Conservation (phyloP, 2,797 vertebrate genomes). For the Capromys pilorides region DNA sequence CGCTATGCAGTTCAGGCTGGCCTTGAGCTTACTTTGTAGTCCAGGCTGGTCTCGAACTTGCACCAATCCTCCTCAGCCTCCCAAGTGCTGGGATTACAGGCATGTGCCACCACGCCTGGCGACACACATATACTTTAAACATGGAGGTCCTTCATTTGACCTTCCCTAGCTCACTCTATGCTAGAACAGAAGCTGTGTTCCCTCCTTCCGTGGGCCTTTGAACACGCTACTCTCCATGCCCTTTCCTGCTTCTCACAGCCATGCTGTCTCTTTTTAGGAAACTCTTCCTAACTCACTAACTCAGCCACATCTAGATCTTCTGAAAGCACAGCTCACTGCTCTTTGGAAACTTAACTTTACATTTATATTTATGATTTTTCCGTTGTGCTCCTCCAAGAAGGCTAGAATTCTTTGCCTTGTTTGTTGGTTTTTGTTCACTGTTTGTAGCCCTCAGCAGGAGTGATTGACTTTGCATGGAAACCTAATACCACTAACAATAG, state of each 20-base stretch:
- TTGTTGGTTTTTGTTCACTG: constrained; percentile 3
- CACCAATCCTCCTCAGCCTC: too few species aligned
- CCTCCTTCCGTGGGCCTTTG: background rate
- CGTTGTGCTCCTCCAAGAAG: background rate
- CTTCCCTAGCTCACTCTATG: background rate
- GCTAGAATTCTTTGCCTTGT: background rate
- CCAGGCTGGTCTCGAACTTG: too few species aligned
- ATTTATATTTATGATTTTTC: background rate
- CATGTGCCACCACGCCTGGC: too few species aligned
- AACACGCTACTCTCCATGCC: background rate
- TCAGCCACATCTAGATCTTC: background rate
- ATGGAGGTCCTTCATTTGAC: background rate
- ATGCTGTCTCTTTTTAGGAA: background rate
- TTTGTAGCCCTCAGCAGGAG: background rate
- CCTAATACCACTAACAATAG: background rate
- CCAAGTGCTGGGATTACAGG: too few species aligned
- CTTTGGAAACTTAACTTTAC: background rate
- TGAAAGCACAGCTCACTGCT: background rate
- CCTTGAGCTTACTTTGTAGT: too few species aligned
- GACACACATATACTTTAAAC: background rate
- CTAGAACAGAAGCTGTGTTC: background rate
- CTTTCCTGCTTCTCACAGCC: background rate
- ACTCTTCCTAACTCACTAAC: background rate
- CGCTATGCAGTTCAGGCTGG: too few species aligned
- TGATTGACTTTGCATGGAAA: too few species aligned